Evolutionary conservation across 2,888 invertebrate genomes (phyloP), one percentile per base, ranked within the genome.

Genomic region (Pemphredon lugubris): DNA sequence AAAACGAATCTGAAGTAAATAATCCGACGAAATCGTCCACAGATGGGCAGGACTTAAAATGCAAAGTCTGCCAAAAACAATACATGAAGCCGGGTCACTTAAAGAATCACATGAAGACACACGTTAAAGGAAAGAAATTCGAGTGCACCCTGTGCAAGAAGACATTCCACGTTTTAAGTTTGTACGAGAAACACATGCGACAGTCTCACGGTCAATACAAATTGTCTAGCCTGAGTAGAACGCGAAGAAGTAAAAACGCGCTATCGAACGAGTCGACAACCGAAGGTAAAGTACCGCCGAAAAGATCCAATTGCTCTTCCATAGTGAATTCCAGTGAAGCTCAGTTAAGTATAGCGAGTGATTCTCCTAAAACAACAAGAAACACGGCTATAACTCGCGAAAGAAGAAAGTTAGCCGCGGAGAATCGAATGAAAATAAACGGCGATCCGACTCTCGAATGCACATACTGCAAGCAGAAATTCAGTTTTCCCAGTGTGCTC

Each of bases 401-500:
- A 26, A 30, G 60, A 14, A 69, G 60, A 23, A 60, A 40, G n/a
- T 7, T 48, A 0, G 6, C 48, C 0, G 0, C 30, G 1, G 75
- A 78, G 3, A 79, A 1, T 39, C 57, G 77, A 1, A n/a, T 59
- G 7, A 80, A 79, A 26, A 4, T 67, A 0, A 75, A 75, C n/a
- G 75, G 63, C 5, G 67, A 77, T 26, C 61, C 82, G 1, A 51
- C 63, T 1, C 51, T 87, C n/a, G 66, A 83, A 26, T 87, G 87
- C 45, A 72, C 76, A 0, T 85, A 80, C 44, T 87, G 87, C 53
- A 77, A 83, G 40, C 86, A 85, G 59, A 84, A 79, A 54, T 87
- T 87, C 21, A 81, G 70, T 40, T 87, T 85, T 16, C 86, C 86
- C 1, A 87, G 87, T 45, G 84, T 87, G n/a, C 69, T 87, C 30